phyloP scores from a whole-genome alignment of 2,113 vertebrate genomes.

The Pelmatolapia mariae region DNA sequence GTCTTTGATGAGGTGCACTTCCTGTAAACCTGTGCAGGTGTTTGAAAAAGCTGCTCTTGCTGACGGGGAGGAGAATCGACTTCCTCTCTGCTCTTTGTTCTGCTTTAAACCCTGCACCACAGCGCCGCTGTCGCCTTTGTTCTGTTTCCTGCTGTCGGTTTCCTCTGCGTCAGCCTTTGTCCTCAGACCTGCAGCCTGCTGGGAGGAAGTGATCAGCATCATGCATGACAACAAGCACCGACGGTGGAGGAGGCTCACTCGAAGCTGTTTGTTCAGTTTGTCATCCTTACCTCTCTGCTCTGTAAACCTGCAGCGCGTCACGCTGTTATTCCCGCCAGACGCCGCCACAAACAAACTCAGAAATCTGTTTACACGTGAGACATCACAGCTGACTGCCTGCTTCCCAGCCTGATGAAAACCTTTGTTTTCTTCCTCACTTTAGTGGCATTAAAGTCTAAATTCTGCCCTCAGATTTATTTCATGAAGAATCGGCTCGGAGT shows the following conservation, averaged over 20 bases:
- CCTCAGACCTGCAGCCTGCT: neutral
- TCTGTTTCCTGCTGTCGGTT: neutral
- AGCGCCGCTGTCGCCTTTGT: neutral
- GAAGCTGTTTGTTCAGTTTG: neutral
- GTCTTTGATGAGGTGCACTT: neutral
- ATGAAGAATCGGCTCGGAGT: accelerated
- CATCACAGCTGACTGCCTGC: neutral
- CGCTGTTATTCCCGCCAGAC: accelerated
- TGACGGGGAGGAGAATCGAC: accelerated
- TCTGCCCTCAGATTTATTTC: neutral
- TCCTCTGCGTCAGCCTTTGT: neutral
- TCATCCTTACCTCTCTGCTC: accelerated
- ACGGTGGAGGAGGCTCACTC: neutral
- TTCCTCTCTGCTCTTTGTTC: neutral
- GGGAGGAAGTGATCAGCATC: neutral
- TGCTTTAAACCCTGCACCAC: neutral
- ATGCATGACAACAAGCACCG: neutral
- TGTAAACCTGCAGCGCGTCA: neutral
- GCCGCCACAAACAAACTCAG: neutral
- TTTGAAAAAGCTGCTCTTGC: neutral
- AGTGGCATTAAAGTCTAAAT: neutral
- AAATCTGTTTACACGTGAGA: neutral
- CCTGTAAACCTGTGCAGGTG: neutral
- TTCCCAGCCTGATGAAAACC: no score
- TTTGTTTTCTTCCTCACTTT: neutral